These are phyloP conservation scores for Chrysolina oricalcia DNA, from an alignment of 2,888 invertebrate species.

Conservation along the genomic window DNA sequence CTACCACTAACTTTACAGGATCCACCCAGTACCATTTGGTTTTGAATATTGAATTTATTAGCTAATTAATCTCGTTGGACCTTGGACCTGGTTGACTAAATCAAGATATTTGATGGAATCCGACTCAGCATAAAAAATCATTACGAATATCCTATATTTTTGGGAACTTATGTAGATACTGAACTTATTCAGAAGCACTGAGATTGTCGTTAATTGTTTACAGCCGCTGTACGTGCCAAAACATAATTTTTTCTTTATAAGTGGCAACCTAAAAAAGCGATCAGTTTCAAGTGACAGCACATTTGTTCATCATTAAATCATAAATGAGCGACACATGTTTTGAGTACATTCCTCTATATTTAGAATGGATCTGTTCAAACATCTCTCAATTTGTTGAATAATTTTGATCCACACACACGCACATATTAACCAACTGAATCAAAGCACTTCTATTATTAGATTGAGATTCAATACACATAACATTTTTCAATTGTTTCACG, in stretches of 20 bases:
- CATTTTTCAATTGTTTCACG: not conserved
- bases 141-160: no score
- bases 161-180: not conserved
- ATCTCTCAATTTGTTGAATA: not conserved
- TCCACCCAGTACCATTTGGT: no score
- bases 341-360: not conserved
- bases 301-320: conserved; percentile 17
- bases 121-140: no score
- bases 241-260: not conserved
- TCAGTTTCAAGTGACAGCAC: not conserved
- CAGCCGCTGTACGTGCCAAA: conserved; percentile 4
- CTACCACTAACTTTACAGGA: no score
- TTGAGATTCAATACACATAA: not conserved
- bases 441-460: conserved; percentile 9
- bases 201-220: not conserved
- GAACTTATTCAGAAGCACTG: conserved; percentile 4
- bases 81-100: no score
- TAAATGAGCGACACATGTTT: conserved; percentile 19
- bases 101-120: no score
- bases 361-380: not conserved
- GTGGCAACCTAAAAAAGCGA: conserved; percentile 1
- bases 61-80: no score
- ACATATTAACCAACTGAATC: not conserved
- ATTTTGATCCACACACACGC: not conserved
- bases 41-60: no score